Conservation (phyloP, 2,888 invertebrate genomes). For the Cheilosia vernalis region DNA sequence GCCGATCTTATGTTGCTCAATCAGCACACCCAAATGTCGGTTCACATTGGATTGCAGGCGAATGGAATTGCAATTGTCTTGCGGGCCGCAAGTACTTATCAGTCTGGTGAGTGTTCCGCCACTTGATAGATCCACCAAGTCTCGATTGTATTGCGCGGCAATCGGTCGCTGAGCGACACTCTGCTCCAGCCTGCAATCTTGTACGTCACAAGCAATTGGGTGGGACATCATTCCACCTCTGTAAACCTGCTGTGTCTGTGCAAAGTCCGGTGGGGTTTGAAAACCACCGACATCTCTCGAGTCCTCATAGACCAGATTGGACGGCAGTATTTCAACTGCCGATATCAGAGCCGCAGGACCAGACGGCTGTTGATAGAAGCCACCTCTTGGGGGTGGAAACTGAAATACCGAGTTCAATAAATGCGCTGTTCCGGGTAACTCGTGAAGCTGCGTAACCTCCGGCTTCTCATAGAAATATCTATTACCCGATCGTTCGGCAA, state of each 20-base stretch:
- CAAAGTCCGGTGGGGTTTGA: not conserved
- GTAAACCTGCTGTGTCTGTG: not conserved
- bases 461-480: conserved; percentile 51
- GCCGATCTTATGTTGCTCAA: not conserved
- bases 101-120: conserved; percentile 37
- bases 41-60: conserved; percentile 40
- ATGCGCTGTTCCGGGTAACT: not conserved
- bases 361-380: not conserved
- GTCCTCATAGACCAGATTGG: conserved; percentile 22
- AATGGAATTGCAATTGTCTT: conserved; percentile 43
- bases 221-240: not conserved
- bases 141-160: conserved; percentile 47
- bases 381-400: not conserved
- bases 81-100: conserved; percentile 58
- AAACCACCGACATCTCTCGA: not conserved
- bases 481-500: conserved; percentile 13
- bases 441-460: conserved; percentile 1
- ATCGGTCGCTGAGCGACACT: conserved; percentile 33
- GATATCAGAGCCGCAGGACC: not conserved
- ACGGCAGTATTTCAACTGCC: conserved; percentile 9
- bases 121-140: conserved; percentile 14
- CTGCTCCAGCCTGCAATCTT: not conserved
- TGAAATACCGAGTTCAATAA: not conserved
- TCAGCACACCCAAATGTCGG: not conserved
- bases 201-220: conserved; percentile 10